phyloP scores from a whole-genome alignment of 1,140 invertebrate genomes.

The Acromyrmex heyeri region DNA sequence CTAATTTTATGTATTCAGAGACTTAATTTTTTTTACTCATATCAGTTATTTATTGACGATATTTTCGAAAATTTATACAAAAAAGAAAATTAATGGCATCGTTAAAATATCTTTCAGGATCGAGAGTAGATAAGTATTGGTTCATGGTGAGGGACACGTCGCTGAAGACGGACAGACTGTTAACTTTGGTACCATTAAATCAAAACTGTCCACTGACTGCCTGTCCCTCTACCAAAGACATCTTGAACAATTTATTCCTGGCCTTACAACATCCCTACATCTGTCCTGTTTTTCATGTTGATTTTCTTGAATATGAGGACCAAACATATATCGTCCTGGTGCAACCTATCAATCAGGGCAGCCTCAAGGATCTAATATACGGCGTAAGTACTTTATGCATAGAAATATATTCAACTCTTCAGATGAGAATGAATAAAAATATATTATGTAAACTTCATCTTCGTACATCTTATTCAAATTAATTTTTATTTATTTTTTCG shows the following conservation, averaged over 20 bases:
- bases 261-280: slow-evolving; percentile 97
- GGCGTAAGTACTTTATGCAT: slow-evolving; percentile 88
- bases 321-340: slow-evolving; percentile 90
- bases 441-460: background rate
- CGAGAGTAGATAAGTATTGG: slow-evolving; percentile 95
- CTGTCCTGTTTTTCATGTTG: slow-evolving; percentile 94
- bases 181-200: slow-evolving; percentile 92
- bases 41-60: background rate
- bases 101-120: slow-evolving; percentile 86
- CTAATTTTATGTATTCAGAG: too few relatives aligned
- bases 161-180: slow-evolving; percentile 93
- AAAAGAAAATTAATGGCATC: background rate
- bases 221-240: slow-evolving; percentile 87
- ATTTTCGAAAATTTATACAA: background rate
- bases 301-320: slow-evolving; percentile 87
- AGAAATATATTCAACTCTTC: background rate
- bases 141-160: slow-evolving; percentile 94
- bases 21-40: background rate
- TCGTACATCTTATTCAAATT: background rate
- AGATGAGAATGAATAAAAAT: background rate
- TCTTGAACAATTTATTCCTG: slow-evolving; percentile 93
- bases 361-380: slow-evolving; percentile 96
- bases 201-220: slow-evolving; percentile 87
- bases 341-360: slow-evolving; percentile 94
- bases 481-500: background rate